Conservation (phyloP, 2,888 invertebrate species). For the Tuberolachnus salignus region DNA sequence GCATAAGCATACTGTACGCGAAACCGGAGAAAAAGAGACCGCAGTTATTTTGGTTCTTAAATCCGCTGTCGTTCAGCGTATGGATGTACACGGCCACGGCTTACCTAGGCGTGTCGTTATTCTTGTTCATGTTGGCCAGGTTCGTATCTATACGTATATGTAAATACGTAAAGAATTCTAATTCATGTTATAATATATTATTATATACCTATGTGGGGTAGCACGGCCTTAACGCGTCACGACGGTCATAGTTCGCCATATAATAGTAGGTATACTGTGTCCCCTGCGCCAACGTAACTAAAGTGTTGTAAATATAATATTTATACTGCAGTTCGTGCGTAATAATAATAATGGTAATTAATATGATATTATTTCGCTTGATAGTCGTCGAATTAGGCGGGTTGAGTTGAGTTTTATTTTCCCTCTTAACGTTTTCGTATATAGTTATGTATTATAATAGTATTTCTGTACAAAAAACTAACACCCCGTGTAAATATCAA, state of each 20-base stretch:
- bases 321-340: neutral
- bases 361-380: constrained; percentile 41
- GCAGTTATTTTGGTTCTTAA: constrained; percentile 85
- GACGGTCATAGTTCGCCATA: constrained; percentile 44
- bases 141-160: constrained; percentile 61
- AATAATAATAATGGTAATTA: neutral
- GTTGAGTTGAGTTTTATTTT: constrained; percentile 43
- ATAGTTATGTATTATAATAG: neutral
- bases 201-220: neutral
- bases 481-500: constrained; percentile 38
- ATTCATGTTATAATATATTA: too few relatives aligned
- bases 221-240: constrained; percentile 25
- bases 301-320: neutral
- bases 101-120: constrained; percentile 80
- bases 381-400: constrained; percentile 38
- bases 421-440: neutral
- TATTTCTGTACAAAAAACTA: constrained; percentile 34
- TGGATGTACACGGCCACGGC: constrained; percentile 91
- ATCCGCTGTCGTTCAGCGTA: constrained; percentile 83
- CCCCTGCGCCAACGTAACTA: neutral
- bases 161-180: too few relatives aligned
- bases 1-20: constrained; percentile 85
- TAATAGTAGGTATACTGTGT: too few relatives aligned
- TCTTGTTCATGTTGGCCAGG: constrained; percentile 82
- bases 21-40: constrained; percentile 79